Percentiles rank a stretch among this genome's conserved stretches.
These are phyloP conservation scores for Sternarchorhynchus goeldii DNA, from an alignment of 2,797 vertebrate genomes.

Conservation along the genomic window DNA sequence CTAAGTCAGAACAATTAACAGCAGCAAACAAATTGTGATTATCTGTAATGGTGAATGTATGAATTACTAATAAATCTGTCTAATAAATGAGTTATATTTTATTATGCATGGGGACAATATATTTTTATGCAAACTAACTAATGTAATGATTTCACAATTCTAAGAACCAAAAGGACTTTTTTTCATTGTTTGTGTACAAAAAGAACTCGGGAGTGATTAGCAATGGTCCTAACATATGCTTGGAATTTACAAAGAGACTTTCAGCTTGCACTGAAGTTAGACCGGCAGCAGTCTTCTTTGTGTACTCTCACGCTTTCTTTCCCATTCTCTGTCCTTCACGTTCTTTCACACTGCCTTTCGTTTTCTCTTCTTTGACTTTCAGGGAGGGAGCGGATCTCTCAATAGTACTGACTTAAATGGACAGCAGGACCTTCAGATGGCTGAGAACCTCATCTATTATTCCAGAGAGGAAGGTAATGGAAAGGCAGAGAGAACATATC, in stretches of 20 bases:
- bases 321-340: conserved; percentile 2
- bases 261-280: conserved; percentile 34
- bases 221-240: conserved; percentile 35
- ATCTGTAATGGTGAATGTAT: no score
- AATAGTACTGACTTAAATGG: conserved; percentile 57
- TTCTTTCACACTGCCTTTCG: conserved; percentile 20
- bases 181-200: conserved; percentile 6
- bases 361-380: conserved; percentile 23
- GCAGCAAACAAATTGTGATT: no score
- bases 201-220: conserved; percentile 22
- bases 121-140: not conserved
- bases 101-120: no score
- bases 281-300: conserved; percentile 8
- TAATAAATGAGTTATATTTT: no score
- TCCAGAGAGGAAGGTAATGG: conserved; percentile 89
- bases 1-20: no score
- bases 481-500: conserved; percentile 73
- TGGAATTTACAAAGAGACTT: conserved; percentile 41
- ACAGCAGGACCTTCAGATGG: conserved; percentile 83
- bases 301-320: conserved; percentile 14
- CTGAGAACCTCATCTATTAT: conserved; percentile 93
- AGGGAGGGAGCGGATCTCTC: conserved; percentile 61
- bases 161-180: not conserved
- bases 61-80: no score
- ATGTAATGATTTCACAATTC: not conserved